These are phyloP conservation scores for Geothlypis trichas DNA, from an alignment of 2,113 vertebrate genomes.

Conservation along the genomic window DNA sequence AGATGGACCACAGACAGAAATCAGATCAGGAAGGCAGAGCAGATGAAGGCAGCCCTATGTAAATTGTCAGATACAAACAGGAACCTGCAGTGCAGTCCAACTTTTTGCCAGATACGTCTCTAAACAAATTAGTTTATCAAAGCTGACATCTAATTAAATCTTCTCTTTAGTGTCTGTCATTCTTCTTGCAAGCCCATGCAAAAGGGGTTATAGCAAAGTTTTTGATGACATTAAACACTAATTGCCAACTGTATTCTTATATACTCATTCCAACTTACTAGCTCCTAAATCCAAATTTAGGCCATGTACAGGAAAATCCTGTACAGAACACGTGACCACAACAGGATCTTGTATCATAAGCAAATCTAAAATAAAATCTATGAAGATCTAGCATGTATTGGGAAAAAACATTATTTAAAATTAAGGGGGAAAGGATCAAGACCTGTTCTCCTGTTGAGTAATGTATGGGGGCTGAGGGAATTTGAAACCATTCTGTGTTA, in stretches of 20 bases:
- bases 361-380: neutral
- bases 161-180: neutral
- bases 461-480: neutral
- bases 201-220: neutral
- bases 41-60: neutral
- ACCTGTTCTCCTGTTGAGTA: neutral
- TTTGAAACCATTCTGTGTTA: neutral
- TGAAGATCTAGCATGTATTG: neutral
- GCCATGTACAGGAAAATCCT: neutral
- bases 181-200: neutral
- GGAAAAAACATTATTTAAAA: neutral
- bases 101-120: neutral
- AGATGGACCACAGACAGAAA: neutral
- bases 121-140: constrained; percentile 38
- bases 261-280: neutral
- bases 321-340: neutral
- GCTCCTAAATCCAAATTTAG: neutral
- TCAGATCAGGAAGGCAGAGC: constrained; percentile 4
- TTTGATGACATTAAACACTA: neutral
- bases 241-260: neutral
- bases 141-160: constrained; percentile 45
- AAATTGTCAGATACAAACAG: neutral
- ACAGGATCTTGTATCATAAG: neutral
- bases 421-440: neutral
- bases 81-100: neutral